Conservation (phyloP, 2,888 invertebrate genomes). For the Dascillus cervinus region DNA sequence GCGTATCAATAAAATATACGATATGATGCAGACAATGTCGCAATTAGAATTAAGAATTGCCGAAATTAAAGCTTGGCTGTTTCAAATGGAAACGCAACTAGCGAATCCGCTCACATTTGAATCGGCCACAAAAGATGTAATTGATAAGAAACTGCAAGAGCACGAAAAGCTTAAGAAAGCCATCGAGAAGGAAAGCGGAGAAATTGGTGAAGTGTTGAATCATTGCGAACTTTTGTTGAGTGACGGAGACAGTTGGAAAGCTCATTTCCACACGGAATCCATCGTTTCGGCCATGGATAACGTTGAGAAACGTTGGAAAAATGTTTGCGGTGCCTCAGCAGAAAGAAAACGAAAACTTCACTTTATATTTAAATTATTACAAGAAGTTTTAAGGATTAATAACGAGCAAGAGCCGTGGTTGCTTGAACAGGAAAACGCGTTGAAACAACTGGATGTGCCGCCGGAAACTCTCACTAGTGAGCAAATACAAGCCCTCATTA, state of each 20-base stretch:
- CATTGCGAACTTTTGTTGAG: slow-evolving; percentile 69
- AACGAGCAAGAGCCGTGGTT: slow-evolving; percentile 55
- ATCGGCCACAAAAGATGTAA: slow-evolving; percentile 53
- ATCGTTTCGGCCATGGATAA: slow-evolving; percentile 60
- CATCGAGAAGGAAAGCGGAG: slow-evolving; percentile 69
- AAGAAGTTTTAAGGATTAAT: slow-evolving; percentile 50
- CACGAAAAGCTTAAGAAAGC: slow-evolving; percentile 67
- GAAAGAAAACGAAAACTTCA: slow-evolving; percentile 63
- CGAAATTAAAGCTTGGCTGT: slow-evolving; percentile 64
- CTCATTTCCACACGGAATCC: slow-evolving; percentile 62
- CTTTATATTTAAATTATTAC: slow-evolving; percentile 52
- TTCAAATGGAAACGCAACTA: slow-evolving; percentile 62
- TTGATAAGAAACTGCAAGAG: slow-evolving; percentile 61
- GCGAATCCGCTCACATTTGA: slow-evolving; percentile 62
- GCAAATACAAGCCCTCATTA: slow-evolving; percentile 51
- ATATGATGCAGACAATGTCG: slow-evolving; percentile 61
- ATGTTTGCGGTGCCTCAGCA: slow-evolving; percentile 64
- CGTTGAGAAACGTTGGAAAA: slow-evolving; percentile 73
- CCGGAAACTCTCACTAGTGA: slow-evolving; percentile 50
- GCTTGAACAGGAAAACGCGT: slow-evolving; percentile 52
- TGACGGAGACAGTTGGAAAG: slow-evolving; percentile 65
- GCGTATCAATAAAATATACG: slow-evolving; percentile 63
- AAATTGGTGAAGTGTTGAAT: slow-evolving; percentile 71
- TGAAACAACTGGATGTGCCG: slow-evolving; percentile 53
- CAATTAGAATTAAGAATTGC: slow-evolving; percentile 65